Evolutionary conservation across 1,140 invertebrate species (phyloP).

Genomic region (Platorchestia sp.): DNA sequence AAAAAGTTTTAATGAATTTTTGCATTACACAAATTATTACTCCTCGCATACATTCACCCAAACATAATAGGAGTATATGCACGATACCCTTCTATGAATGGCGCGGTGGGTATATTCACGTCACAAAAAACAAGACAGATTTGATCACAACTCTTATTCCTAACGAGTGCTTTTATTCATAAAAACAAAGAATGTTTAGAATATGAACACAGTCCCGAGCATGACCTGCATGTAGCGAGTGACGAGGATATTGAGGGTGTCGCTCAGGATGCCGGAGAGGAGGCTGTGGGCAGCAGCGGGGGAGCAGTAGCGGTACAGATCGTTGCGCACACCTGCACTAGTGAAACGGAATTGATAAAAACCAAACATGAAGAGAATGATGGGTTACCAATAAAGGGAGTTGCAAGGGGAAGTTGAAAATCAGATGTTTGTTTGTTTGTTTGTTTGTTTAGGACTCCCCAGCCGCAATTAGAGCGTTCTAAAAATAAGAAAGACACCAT

Average conservation of each 20-base stretch:
- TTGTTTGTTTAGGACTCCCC: no score
- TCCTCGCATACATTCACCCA: not conserved
- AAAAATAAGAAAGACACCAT: no score
- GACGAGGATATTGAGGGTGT: conserved; percentile 63
- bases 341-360: not conserved
- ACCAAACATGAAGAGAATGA: not conserved
- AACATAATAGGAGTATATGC: not conserved
- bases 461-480: no score
- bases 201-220: not conserved
- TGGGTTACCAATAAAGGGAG: not conserved
- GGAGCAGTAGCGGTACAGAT: conserved; percentile 63
- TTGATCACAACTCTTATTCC: not conserved
- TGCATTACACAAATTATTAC: not conserved
- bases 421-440: no score
- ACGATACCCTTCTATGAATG: not conserved
- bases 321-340: conserved; percentile 61
- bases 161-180: not conserved
- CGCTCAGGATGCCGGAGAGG: conserved; percentile 62
- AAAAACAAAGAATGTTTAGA: not conserved
- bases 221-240: conserved; percentile 64
- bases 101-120: not conserved
- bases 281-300: conserved; percentile 62
- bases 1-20: not conserved
- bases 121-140: not conserved
- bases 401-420: not conserved